Evolutionary conservation across 2,797 vertebrate species (phyloP), one percentile per base, ranked within the genome.

Genomic region (Bradypodion pumilum): DNA sequence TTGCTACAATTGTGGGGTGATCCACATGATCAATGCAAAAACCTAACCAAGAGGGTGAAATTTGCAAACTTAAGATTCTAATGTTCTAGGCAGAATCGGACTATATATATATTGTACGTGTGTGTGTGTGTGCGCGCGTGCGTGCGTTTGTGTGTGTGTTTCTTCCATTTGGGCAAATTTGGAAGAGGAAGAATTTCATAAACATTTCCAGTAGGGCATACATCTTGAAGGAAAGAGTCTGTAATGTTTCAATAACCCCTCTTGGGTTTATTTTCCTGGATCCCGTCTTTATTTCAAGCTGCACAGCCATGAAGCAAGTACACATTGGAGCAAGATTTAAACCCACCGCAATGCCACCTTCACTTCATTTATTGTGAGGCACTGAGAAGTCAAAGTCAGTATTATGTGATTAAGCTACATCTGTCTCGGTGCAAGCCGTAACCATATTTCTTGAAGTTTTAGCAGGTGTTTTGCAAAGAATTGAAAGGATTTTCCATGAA

Each of bases 341-440:
- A 89, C 89, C 88, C 92, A 73, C 84, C 87, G 15, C 80, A 89
- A 84, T 89, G 73, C n/a, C 86, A 83, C 88, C 83, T 85, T 94
- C 83, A 84, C 86, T 94, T 95, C 92, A 79, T 95, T 95, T 95
- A 95, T 94, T 94, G 94, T 93, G 90, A 95, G 90, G 86, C 87
- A 88, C 87, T 83, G 93, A 90, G 92, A 95, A 96, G 95, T 95
- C 95, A 96, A 95, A 94, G 91, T 94, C 85, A 59, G 92, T 95
- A 94, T 96, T 95, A 94, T 95, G 94, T 95, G 95, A 95, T 95
- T 96, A 96, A 95, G 91, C 90, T 94, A 87, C 95, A 95, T 96
- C 95, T 96, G 95, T 95, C 95, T 95, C 87, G 87, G 76, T 78
- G 88, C 89, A 94, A 96, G 92, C 90, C 89, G 90, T 95, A 94